Conservation (phyloP, 2,113 vertebrate species). For the Mobula birostris region DNA sequence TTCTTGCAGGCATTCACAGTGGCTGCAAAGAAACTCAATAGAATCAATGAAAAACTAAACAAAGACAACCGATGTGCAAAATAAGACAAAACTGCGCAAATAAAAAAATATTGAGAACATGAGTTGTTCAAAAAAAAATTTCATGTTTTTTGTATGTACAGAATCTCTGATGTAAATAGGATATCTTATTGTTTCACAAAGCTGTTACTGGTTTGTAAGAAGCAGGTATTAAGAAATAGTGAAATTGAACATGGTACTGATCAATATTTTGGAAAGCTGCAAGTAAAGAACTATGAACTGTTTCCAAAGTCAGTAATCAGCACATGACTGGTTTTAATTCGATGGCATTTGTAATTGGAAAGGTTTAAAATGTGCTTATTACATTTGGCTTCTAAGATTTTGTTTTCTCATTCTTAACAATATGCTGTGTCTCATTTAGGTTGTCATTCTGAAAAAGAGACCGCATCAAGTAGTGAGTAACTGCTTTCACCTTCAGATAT, state of each 20-base stretch:
- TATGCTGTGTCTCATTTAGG: constrained; percentile 26
- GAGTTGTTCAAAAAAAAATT: too few species aligned
- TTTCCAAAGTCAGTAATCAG: background rate
- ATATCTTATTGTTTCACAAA: constrained; percentile 26
- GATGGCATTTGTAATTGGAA: background rate
- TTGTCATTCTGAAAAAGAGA: constrained; percentile 35
- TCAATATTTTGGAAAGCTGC: background rate
- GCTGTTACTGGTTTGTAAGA: background rate
- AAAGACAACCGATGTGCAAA: too few species aligned
- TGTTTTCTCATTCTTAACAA: constrained; percentile 33
- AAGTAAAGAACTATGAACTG: background rate
- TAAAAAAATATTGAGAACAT: too few species aligned
- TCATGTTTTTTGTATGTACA: background rate
- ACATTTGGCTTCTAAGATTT: background rate
- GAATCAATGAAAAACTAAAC: too few species aligned
- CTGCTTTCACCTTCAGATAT: constrained; percentile 29
- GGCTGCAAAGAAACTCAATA: too few species aligned
- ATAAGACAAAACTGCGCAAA: too few species aligned
- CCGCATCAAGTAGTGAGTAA: constrained; percentile 35
- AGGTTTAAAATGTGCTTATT: background rate
- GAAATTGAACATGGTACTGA: background rate
- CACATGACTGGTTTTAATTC: background rate
- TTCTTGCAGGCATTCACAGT: too few species aligned
- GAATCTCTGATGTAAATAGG: background rate
- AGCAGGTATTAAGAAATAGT: background rate